Base-by-base conservation (phyloP, 2,113 vertebrate genomes). In the Ciconia maguari region DNA sequence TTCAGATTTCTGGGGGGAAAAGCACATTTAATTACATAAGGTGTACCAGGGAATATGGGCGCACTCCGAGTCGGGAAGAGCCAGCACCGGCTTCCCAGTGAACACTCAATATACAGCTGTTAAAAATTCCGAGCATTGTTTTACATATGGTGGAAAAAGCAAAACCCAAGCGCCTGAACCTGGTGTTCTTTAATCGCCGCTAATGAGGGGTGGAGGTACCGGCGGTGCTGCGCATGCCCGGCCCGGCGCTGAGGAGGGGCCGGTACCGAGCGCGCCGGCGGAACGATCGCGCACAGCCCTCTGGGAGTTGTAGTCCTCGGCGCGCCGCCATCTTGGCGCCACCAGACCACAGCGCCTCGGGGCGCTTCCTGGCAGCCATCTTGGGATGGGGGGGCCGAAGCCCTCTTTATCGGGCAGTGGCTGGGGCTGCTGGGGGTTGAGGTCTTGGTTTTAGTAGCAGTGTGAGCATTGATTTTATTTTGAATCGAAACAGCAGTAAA, bases 301-400 rank as follows among this genome's bases (percentile, higher is more conserved):
- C 41, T 80, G 86, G 89, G 82, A 93, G 19, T 0, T 22, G 94
- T 58, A 88, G 85, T 90, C 69, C 70, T 20, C 19, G 6, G 12
- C 7, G 4, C n/a, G 62, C 79, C 86, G 96, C 94, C 96, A 94
- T 94, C 87, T 93, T 96, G 96, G 92, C 51, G 1, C 54, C 29
- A 36, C 77, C 60, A 7, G 36, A 18, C 8, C 54, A 0, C n/a
- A 2, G 62, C 71, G 48, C 36, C 13, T 2, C 7, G 11, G 52
- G 89, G 69, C 22, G 49, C 21, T 11, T 7, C 49, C 13, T 10
- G 83, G 95, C 81, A 0, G 95, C 95, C 96, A 95, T 96, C 57
- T 95, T 90, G 92, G 90, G 55, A 1, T 0, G 66, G 32, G n/a
- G 51, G 48, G 55, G 64, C 4, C 5, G 21, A 2, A 9, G 44